Evolutionary conservation across 2,888 invertebrate species (phyloP), one percentile per base, ranked within the genome.

Genomic region (Hedychridium roseum): DNA sequence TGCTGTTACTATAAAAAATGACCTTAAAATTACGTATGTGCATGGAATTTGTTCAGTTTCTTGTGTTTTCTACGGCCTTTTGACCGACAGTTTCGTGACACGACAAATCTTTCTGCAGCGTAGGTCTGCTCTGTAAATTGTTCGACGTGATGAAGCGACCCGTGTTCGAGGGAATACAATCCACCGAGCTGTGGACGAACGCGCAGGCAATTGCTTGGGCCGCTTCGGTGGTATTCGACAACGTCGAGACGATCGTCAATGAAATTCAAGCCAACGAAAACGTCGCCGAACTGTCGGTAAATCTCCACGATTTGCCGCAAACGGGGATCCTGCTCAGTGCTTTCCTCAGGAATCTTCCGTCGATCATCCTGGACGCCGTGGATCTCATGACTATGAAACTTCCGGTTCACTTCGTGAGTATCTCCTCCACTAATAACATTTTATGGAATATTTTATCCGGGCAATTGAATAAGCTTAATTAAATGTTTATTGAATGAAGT

Each of bases 101-200:
- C 37, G 21, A 38, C 30, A 2, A 15, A 35, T 60, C 28, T 50
- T 42, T 61, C 57, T 73, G 62, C 70, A 75, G 74, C 65, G 69
- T 76, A 65, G 76, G 75, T 54, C 53, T 67, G 41, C 34, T 74
- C 49, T 74, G 74, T 57, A 73, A 72, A 54, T 12, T 73, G 1
- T 68, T 75, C 32, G 54, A 55, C 35, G 26, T 75, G 14, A 60
- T 64, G 41, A 72, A 76, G 50, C 70, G 66, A 42, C 69, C 70
- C 3, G 40, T 74, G 2, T 75, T 74, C 49, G 43, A 64, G 12
- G n/a, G n/a, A n/a, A 64, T 71, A 11, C 64, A 60, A 17, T 17
- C 43, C 11, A 64, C 57, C 31, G 31, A 43, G 2, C 54, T 37
- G n/a, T 74, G 73, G 73, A 60, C 52, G 12, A 48, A 54, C 14